Evolutionary conservation across 2,113 vertebrate genomes (phyloP).

Genomic region (Anoura caudifer): DNA sequence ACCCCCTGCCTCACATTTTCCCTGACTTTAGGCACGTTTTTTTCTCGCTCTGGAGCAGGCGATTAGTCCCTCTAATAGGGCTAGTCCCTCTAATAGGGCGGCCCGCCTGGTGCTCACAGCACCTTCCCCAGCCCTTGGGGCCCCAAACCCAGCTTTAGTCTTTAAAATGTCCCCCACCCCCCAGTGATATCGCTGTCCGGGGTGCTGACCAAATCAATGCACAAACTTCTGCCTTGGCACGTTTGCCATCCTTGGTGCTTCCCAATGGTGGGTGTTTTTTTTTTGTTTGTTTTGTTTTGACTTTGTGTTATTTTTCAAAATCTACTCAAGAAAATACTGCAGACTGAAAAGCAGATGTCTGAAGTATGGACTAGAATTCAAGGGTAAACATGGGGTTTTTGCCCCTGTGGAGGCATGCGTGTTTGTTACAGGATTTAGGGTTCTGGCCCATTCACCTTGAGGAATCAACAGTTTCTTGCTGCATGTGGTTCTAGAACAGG

Average conservation of each 20-base stretch:
- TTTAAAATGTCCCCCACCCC: accelerated
- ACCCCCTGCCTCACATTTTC: neutral
- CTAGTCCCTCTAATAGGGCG: too few relatives aligned
- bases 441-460: neutral
- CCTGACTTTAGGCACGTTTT: neutral
- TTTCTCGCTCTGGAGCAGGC: neutral
- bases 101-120: neutral
- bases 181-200: neutral
- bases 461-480: neutral
- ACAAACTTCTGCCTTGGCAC: accelerated
- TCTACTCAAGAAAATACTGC: too few relatives aligned
- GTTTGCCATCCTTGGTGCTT: neutral
- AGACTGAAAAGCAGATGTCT: neutral
- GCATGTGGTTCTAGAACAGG: neutral
- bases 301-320: too few relatives aligned
- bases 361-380: neutral
- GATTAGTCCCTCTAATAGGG: neutral
- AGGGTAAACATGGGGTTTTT: neutral
- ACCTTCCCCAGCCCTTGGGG: accelerated
- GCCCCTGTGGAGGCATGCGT: neutral
- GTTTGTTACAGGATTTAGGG: neutral
- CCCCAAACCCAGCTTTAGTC: accelerated
- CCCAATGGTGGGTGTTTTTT: too few relatives aligned
- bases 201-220: slow-evolving; percentile 21
- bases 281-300: too few relatives aligned